phyloP scores from a whole-genome alignment of 2,113 vertebrate genomes.

The Oophaga pumilio region DNA sequence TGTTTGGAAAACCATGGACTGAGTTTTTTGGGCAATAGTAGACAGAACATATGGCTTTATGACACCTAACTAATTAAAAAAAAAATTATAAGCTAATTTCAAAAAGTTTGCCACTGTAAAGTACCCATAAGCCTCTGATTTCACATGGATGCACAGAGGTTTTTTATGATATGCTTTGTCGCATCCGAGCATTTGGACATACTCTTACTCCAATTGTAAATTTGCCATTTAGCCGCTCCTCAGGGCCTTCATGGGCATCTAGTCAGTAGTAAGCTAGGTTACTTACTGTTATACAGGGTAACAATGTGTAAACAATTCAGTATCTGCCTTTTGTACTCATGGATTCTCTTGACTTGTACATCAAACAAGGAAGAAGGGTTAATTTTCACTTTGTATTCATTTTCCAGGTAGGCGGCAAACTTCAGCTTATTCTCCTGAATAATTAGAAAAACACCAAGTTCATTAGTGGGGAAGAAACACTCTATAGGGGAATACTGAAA shows the following conservation, averaged over 20 bases:
- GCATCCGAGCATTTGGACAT: too few species aligned
- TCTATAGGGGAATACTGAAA: too few species aligned
- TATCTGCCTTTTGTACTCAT: conserved; percentile 87
- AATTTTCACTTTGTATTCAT: conserved; percentile 81
- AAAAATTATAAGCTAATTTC: too few species aligned
- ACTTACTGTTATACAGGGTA: conserved; percentile 85
- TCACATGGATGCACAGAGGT: background rate
- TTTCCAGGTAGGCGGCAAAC: conserved; percentile 79
- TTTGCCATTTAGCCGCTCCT: too few species aligned
- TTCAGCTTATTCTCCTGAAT: conserved; percentile 87
- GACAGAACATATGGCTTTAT: too few species aligned
- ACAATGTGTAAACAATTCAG: conserved; percentile 84
- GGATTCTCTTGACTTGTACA: conserved; percentile 87
- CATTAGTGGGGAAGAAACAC: background rate
- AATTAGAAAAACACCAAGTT: background rate
- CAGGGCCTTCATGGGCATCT: background rate
- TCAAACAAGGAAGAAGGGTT: conserved; percentile 85
- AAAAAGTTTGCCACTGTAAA: too few species aligned
- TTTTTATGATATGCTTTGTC: too few species aligned
- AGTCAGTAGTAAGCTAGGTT: background rate
- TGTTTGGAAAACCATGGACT: too few species aligned
- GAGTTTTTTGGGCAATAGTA: too few species aligned
- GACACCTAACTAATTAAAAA: too few species aligned
- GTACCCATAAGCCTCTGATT: background rate
- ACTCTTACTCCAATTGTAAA: too few species aligned